Conservation (phyloP, 1,140 invertebrate species). For the Pygmarrhopalites habei region DNA sequence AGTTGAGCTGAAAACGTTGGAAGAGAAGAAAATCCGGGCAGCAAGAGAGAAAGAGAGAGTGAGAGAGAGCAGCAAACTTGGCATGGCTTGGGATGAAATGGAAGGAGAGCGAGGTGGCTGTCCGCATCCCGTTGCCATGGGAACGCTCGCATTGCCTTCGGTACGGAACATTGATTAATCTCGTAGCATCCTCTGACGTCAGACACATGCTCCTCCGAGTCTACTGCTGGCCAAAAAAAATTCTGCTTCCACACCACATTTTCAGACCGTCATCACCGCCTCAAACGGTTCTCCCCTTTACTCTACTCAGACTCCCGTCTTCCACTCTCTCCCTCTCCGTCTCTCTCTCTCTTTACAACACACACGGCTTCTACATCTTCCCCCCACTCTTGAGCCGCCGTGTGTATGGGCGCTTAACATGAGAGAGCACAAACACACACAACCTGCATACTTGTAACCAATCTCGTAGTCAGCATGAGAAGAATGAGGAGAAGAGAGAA, state of each 20-base stretch:
- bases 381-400: too few relatives aligned
- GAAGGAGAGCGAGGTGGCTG: background rate
- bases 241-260: background rate
- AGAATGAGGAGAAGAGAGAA: too few relatives aligned
- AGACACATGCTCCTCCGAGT: constrained; percentile 27
- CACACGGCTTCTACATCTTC: too few relatives aligned
- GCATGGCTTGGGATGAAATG: background rate
- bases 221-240: background rate
- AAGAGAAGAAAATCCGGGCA: too few relatives aligned
- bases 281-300: background rate
- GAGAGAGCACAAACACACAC: background rate
- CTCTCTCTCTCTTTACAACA: too few relatives aligned
- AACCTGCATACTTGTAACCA: background rate
- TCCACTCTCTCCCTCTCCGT: too few relatives aligned
- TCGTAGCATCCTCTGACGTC: constrained; percentile 28
- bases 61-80: background rate
- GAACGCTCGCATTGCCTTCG: constrained; percentile 19
- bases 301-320: too few relatives aligned
- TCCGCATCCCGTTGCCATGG: constrained; percentile 21
- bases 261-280: background rate
- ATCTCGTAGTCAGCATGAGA: background rate
- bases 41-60: background rate
- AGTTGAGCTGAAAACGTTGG: too few relatives aligned
- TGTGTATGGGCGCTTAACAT: too few relatives aligned
- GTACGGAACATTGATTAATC: constrained; percentile 33